These are phyloP conservation scores for Istiophorus platypterus DNA, from an alignment of 2,113 vertebrate species.

Conservation along the genomic window DNA sequence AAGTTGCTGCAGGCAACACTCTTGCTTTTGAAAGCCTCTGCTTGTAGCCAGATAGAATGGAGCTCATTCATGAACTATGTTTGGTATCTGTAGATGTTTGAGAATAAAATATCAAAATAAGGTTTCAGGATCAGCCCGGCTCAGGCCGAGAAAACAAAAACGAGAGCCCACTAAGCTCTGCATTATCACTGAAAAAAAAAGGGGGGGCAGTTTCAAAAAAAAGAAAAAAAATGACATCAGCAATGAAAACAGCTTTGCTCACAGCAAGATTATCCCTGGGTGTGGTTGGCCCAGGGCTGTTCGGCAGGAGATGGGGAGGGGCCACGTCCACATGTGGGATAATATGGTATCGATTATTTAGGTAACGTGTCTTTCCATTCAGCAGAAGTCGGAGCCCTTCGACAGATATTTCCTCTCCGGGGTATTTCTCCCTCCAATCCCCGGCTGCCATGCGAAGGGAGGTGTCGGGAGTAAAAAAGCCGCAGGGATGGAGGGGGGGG, in stretches of 20 bases:
- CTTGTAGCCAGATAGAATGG: background rate
- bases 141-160: slow-evolving; percentile 17
- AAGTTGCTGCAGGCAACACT: background rate
- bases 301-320: slow-evolving; percentile 38
- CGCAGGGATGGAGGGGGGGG: slow-evolving; percentile 38
- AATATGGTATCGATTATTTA: slow-evolving; percentile 65
- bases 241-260: slow-evolving; percentile 62
- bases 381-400: slow-evolving; percentile 28
- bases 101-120: slow-evolving; percentile 18
- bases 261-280: slow-evolving; percentile 50
- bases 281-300: slow-evolving; percentile 42
- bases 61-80: background rate
- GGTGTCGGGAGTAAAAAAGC: slow-evolving; percentile 5
- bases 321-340: slow-evolving; percentile 49
- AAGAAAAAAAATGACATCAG: slow-evolving; percentile 74
- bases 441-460: slow-evolving; percentile 32
- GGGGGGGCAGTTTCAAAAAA: slow-evolving; percentile 41
- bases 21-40: background rate
- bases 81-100: background rate
- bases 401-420: slow-evolving; percentile 59
- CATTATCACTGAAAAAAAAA: slow-evolving; percentile 57
- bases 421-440: background rate
- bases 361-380: slow-evolving; percentile 44
- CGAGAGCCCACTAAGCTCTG: slow-evolving; percentile 9
- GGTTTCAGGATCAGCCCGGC: background rate